Evolutionary conservation across 2,797 vertebrate genomes (phyloP), one percentile per base, ranked within the genome.

Genomic region (Danio choprae): DNA sequence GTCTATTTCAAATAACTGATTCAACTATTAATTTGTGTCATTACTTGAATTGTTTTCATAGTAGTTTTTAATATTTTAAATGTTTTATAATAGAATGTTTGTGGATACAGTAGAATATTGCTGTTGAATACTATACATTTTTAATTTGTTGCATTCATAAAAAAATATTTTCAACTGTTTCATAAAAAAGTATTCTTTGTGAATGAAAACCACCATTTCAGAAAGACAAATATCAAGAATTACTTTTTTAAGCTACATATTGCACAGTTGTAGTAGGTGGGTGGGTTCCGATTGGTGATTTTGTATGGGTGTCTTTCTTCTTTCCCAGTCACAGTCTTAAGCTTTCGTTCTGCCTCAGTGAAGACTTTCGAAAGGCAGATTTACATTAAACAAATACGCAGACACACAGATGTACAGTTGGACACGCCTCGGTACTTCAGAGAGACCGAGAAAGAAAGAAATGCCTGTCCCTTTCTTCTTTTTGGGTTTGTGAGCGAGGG

Each of bases 311-410:
- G 40, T 77, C 50, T 80, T 80, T 80, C 68, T 44, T 43, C 11
- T 36, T 36, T 50, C 50, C 43, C 46, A 18, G 59, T 74, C 76
- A 64, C 59, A 67, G 38, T 77, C 75, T 36, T 29, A 51, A 67
- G 75, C 46, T 55, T 83, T 64, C n/a, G 76, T 83, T 83, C 46
- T 80, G 78, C 78, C 40, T 77, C 59, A 51, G 48, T 46, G 20
- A 63, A 71, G 65, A 46, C 59, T 20, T 48, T 73, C 16, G 22
- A 64, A 63, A 80, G 41, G 59, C 69, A 72, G 59, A 80, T 80
- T 80, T 80, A 72, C 69, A 65, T 80, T 80, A 73, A 80, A 73
- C 78, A 80, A 80, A 80, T 70, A 80, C 16, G 4, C 59, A 73
- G 59, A 65, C 69, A 56, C 69, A 29, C 78, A 80, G 69, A 80